Evolutionary conservation across 1,140 invertebrate species (phyloP), one percentile per base, ranked within the genome.

Genomic region (Eueides isabella): DNA sequence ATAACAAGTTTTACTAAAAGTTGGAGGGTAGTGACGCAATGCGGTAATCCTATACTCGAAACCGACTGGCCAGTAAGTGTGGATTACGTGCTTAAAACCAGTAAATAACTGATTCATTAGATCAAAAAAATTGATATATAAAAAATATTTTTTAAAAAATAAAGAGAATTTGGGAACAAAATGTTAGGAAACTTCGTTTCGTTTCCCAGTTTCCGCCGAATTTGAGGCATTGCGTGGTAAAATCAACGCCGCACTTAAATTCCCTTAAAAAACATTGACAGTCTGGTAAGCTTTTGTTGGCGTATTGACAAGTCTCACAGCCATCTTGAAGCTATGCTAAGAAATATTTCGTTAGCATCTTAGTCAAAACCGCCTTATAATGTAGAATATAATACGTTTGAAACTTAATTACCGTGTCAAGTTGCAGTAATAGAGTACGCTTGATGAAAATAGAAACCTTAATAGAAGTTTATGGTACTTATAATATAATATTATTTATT

Each of bases 1-100:
- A 67, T 28, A 26, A 67, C 65, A 44, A 67, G 29, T 67, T 41
- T 26, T 30, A 33, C 31, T 26, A 28, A 67, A 67, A 44, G 29
- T 67, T 55, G 48, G 44, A 12, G 48, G n/a, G 19, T n/a, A 19
- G 9, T 67, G 65, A 67, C 65, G 65, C 65, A 67, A 28, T 67
- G 66, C 41, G 29, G 66, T 48, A 48, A 41, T 48, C 28, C 48
- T 55, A 55, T 55, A 55, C n/a, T 44, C 48, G 19, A 55, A 23
- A 55, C 44, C 5, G 9, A 55, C 19, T 55, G 44, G 26, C 23
- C 19, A 23, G 48, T 23, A 26, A 26, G 19, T 55, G 23, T 4
- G 48, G 35, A 38, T 55, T 23, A 26, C 11, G 48, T 23, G 1
- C 19, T 55, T 26, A 55, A 55, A 55, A 55, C 12, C 5, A 11